Base-by-base conservation (phyloP, 2,113 vertebrate species). In the Cygnus atratus region DNA sequence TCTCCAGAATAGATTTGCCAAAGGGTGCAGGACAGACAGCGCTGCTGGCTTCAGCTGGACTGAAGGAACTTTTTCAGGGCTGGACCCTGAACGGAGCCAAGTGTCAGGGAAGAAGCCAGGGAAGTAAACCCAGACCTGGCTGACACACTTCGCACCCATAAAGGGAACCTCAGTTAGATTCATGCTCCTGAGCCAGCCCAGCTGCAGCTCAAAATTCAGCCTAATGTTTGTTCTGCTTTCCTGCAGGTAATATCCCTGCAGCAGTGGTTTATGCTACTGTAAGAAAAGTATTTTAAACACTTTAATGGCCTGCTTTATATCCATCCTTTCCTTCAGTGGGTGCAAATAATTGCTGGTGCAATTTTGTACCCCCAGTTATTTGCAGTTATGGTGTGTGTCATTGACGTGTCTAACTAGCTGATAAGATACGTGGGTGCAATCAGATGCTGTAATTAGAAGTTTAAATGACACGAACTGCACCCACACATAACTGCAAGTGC, bases 371-470 rank as follows among this genome's bases (percentile, higher is more conserved):
- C 94, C 90, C 68, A 57, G 93, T 95, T 95, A 93, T 90, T 95
- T 96, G 93, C 90, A 81, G 95, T 96, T 94, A 93, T 65, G 90
- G 88, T 93, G 93, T 5, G 0, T 88, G 95, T 92, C 93, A 84
- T 15, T 96, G 94, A 96, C 85, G 83, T 93, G 90, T 86, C 94
- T 95, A 94, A 96, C 92, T 92, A 84, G 92, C 79, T 96, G 96
- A 92, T 94, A 95, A 95, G 93, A 94, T 87, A 48, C 33, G 92
- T 97, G 95, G 95, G 95, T 65, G 95, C 79, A 78, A 95, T 94
- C 96, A 95, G 90, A 96, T 92, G 93, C 94, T 2, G 39, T 93
- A 97, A 97, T 96, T 97, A 94, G 92, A 96, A 96, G 95, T 96
- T 93, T 95, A 96, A 93, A 92, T 96, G 94, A 96, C 94, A 95